A percentile compares a stretch with the other conserved stretches of the same genome.
Conservation (phyloP, 2,888 invertebrate genomes). For the Thera britannica region DNA sequence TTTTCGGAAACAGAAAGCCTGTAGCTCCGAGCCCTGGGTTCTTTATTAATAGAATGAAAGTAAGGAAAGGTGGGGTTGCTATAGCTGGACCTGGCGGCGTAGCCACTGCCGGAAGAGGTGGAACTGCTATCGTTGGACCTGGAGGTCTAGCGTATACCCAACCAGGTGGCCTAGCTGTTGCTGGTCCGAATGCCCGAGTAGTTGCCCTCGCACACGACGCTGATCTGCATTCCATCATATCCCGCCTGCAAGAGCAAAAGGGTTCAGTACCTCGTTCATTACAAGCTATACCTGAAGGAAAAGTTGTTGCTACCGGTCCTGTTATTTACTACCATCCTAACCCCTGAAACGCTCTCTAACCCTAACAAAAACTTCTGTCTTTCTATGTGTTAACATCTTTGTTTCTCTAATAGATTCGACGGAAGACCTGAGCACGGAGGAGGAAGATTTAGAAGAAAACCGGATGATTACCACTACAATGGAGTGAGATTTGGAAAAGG, state of each 20-base stretch:
- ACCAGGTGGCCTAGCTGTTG: conserved; percentile 90
- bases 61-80: conserved; percentile 90
- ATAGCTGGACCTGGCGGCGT: conserved; percentile 93
- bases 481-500: conserved; percentile 61
- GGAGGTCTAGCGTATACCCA: conserved; percentile 91
- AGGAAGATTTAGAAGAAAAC: conserved; percentile 46
- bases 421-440: conserved; percentile 52
- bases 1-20: conserved; percentile 52
- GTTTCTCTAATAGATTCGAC: conserved; percentile 73
- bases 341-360: conserved; percentile 57
- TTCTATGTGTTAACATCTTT: conserved; percentile 51
- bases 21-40: conserved; percentile 84
- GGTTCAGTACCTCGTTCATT: conserved; percentile 69
- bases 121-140: conserved; percentile 92
- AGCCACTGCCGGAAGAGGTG: conserved; percentile 91
- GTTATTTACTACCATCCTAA: conserved; percentile 87
- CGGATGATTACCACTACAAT: conserved; percentile 65
- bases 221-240: conserved; percentile 84
- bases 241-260: conserved; percentile 70
- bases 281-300: conserved; percentile 86
- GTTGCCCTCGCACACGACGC: conserved; percentile 87
- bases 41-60: conserved; percentile 88
- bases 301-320: conserved; percentile 90
- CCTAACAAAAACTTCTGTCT: conserved; percentile 43
- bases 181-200: conserved; percentile 89